Evolutionary conservation across 2,113 vertebrate genomes (phyloP), one percentile per base, ranked within the genome.

Genomic region (Festucalex cinctus): DNA sequence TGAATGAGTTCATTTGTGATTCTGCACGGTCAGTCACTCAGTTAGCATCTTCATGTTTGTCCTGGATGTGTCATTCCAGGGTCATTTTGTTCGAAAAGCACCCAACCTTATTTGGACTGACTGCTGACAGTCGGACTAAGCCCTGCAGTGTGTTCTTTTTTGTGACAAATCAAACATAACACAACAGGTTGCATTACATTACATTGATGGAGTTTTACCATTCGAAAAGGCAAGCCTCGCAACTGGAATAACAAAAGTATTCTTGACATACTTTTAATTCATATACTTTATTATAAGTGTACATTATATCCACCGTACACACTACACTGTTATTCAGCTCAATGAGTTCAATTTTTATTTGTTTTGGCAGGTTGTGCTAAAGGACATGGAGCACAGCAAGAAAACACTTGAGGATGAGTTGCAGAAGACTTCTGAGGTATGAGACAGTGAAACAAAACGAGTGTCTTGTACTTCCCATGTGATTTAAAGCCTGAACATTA

Each of bases 341-440:
- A 17, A 32, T 57, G 26, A 32, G 54, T 16, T 57, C 3, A 10
- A 9, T n/a, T 53, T n/a, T 22, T 22, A n/a, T 43, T 62, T 22
- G n/a, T 73, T 17, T 80, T 67, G 67, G 22, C 69, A 97, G 95
- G 89, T 82, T 65, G 89, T 94, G 64, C 83, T 95, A 74, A 94
- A 91, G 77, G 93, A 95, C 80, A 90, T 92, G 73, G 93, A 95
- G 75, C 85, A 77, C 84, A 93, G 87, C 81, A 96, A 94, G 86
- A 95, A 91, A 67, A 81, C 62, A 0, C 88, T 94, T 70, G 94
- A 97, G 80, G 94, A 94, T 7, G 93, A 95, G 78, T 87, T 95
- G 37, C 93, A 95, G 81, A 92, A 92, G 63, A 89, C 92, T 9
- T 91, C 93, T 9, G 93, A 96, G 91, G 95, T 97, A 28, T 83